Conservation (phyloP, 2,113 vertebrate species). For the Megaptera novaeangliae region DNA sequence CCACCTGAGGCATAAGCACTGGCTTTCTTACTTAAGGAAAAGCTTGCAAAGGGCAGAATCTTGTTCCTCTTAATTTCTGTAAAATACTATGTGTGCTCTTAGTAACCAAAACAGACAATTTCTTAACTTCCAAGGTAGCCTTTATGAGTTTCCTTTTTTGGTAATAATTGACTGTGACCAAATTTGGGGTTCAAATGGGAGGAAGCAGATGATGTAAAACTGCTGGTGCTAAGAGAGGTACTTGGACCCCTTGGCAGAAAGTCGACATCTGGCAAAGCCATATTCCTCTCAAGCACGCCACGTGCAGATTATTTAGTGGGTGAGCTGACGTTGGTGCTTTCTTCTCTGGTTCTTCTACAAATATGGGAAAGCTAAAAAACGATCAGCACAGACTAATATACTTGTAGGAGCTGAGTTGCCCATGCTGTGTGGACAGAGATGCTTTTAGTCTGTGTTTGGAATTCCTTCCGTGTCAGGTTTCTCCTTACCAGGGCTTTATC, state of each 20-base stretch:
- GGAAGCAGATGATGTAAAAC: conserved; percentile 12
- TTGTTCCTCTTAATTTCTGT: background rate
- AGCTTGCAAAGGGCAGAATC: background rate
- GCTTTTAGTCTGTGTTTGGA: conserved; percentile 80
- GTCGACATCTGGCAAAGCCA: conserved; percentile 47
- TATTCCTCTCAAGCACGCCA: conserved; percentile 48
- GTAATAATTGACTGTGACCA: conserved; percentile 61
- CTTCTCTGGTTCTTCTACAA: conserved; percentile 75
- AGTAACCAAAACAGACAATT: background rate
- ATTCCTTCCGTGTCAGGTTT: conserved; percentile 81
- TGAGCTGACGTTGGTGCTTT: conserved; percentile 62
- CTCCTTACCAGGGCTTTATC: conserved; percentile 76
- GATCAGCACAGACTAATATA: conserved; percentile 74
- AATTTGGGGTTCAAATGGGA: conserved; percentile 30
- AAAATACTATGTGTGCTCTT: background rate
- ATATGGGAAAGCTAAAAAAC: conserved; percentile 76
- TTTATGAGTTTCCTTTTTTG: conserved; percentile 30
- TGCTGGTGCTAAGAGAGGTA: background rate
- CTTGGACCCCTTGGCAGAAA: conserved; percentile 37
- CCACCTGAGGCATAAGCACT: background rate
- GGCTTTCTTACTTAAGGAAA: background rate
- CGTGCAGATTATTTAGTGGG: conserved; percentile 67
- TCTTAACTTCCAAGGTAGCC: background rate
- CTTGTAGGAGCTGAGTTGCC: conserved; percentile 55
- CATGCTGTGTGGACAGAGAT: conserved; percentile 61